Evolutionary conservation across 2,113 vertebrate genomes (phyloP).

Genomic region (Tychaedon coryphoeus): DNA sequence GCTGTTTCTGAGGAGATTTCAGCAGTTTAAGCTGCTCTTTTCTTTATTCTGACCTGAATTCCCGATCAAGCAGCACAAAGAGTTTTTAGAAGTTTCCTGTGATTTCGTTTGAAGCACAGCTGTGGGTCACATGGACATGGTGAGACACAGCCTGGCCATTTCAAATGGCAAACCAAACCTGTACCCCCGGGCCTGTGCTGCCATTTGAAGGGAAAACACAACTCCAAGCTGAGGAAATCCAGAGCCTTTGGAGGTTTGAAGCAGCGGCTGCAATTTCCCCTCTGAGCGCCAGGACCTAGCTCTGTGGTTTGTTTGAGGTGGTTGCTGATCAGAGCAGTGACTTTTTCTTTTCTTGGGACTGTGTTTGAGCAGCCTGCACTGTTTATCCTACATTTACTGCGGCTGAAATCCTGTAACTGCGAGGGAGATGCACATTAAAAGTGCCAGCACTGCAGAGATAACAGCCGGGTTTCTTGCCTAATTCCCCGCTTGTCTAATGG

Average conservation of each 20-base stretch:
- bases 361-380: background rate
- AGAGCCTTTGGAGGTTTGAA: background rate
- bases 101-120: background rate
- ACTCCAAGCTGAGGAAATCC: fast-evolving
- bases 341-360: background rate
- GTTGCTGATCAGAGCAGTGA: background rate
- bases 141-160: background rate
- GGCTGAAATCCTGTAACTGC: background rate
- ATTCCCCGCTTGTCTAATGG: background rate
- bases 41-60: background rate
- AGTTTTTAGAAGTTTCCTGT: background rate
- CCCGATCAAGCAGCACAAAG: background rate
- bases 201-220: background rate
- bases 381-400: fast-evolving
- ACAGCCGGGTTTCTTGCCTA: background rate
- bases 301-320: background rate
- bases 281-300: background rate
- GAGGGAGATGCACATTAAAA: fast-evolving
- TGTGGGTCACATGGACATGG: background rate
- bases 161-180: background rate
- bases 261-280: background rate
- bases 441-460: background rate
- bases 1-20: background rate
- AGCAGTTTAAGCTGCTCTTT: background rate
- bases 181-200: background rate